Base-by-base conservation (phyloP, 2,113 vertebrate species). In the Corapipo altera region DNA sequence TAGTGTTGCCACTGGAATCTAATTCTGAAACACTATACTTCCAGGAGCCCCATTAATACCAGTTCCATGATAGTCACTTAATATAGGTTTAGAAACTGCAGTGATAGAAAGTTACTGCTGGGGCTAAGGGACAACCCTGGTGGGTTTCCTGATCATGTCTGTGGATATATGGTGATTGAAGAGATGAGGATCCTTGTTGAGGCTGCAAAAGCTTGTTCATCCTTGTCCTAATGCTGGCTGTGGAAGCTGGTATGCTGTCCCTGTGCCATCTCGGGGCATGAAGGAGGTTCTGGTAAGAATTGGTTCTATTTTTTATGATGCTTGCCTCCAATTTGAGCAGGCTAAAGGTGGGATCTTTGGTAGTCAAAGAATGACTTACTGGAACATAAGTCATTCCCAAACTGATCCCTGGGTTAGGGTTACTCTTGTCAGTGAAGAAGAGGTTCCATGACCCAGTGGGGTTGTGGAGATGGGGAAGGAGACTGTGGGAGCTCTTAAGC, bases 231-330 rank as follows among this genome's bases (percentile, higher is more conserved):
- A 65, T 2, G 1, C 37, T 76, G 71, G n/a, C 61, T 51, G 46
- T 51, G 54, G 66, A 61, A 78, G 39, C 1, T 2, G 26, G 5
- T 48, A 24, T 58, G 59, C 26, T 6, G 0, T 35, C 55, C 8
- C 26, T 0, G 0, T n/a, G 35, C 23, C 35, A 19, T 14, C 48
- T 57, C 3, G 0, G n/a, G 14, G 35, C 9, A 27, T 13, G 24
- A 22, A 4, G 3, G 32, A 88, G 37, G 58, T 7, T 52, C 54
- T 80, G 41, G 3, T 26, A 93, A 76, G 28, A 5, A 22, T 73
- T 52, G 39, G 9, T 9, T 76, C 74, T 37, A 1, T 17, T 28
- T 69, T 62, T 77, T 19, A 17, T 10, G 9, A 14, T 3, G 0
- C 21, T 72, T 71, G 5, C 33, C 12, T 85, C 35, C 20, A 24